Conservation (phyloP, 2,113 vertebrate species). For the Tetrao urogallus region DNA sequence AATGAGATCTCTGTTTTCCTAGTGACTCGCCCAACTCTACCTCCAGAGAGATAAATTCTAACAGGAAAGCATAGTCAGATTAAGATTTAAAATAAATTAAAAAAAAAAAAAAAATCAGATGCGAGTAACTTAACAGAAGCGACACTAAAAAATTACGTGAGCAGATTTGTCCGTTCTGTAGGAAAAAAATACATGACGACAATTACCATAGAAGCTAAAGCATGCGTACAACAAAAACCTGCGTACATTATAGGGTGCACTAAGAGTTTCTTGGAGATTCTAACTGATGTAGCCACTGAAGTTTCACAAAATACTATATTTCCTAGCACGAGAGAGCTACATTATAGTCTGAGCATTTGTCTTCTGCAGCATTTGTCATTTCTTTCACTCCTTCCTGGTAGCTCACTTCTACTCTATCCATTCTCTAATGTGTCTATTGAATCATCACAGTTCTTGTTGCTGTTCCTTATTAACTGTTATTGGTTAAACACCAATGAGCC, state of each 20-base stretch:
- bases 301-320: neutral
- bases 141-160: neutral
- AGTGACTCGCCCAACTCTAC: neutral
- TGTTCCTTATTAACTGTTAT: neutral
- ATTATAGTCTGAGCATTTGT: neutral
- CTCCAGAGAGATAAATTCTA: neutral
- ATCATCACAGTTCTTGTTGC: neutral
- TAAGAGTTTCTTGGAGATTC: neutral
- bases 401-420: neutral
- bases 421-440: neutral
- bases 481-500: neutral
- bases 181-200: neutral
- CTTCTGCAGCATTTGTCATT: neutral
- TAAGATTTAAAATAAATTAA: neutral
- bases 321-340: neutral
- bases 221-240: neutral
- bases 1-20: neutral
- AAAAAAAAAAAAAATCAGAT: neutral
- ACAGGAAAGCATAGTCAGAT: neutral
- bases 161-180: neutral
- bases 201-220: neutral
- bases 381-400: neutral
- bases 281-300: neutral
- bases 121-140: neutral
- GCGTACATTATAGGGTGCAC: neutral